Evolutionary conservation across 2,888 invertebrate species (phyloP), one percentile per base, ranked within the genome.

Genomic region (Zygothrica quintamaculata): DNA sequence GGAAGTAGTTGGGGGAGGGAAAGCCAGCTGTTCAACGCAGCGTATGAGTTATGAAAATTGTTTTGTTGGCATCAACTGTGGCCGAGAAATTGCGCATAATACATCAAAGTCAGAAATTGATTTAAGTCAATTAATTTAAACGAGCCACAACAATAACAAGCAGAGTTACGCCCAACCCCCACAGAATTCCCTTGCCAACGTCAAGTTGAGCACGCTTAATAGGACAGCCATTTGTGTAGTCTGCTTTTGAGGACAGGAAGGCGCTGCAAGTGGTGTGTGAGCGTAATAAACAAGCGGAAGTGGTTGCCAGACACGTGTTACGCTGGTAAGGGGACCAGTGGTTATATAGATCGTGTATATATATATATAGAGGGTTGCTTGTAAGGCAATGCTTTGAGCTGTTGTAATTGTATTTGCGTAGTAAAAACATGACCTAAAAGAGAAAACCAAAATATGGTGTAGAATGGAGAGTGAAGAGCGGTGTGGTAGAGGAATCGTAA

Each of bases 41-140:
- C 64, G 85, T 71, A 62, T 81, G 76, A 84, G 85, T 87, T 87
- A 85, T 87, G 82, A 81, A 87, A 81, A 74, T 68, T 65, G 66
- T 74, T 77, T 68, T 65, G 66, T 74, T 77, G 66, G 52, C 82
- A 62, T 62, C 78, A 60, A 77, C 42, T 81, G 77, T 43, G 78
- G 53, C 44, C 44, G 66, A 59, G 69, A 64, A 80, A 84, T 81
- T 50, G 78, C 59, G 69, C 59, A 65, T 57, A 70, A 81, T 85
- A 87, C 84, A 86, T 82, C 81, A 87, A 85, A 87, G 88, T 84
- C 88, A 85, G 84, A 82, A 87, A 84, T 88, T 84, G 84, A 88
- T 84, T 87, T 76, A 84, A 88, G 88, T 74, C 84, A 84, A 84
- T 84, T 84, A 87, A 88, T 88, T 88, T 84, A 76, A 85, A 82